phyloP scores from a whole-genome alignment of 2,113 vertebrate genomes.

The Cricetomys ansorgei region DNA sequence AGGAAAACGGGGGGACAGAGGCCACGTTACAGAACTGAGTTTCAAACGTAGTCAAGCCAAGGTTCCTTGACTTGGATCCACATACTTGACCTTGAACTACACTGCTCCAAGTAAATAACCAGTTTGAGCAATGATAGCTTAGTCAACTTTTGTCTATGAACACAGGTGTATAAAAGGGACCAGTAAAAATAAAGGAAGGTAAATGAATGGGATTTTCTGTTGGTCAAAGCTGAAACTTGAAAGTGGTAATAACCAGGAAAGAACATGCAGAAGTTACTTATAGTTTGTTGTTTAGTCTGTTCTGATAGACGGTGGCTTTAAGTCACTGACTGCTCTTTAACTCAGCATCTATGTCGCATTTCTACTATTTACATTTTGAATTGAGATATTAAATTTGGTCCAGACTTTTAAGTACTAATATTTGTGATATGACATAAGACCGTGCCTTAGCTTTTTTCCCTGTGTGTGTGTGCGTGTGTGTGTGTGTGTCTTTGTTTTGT shows the following conservation, averaged over 20 bases:
- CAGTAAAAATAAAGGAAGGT: not conserved
- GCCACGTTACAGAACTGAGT: not conserved
- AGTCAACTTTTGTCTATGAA: not conserved
- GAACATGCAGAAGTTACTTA: not conserved
- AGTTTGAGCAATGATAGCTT: not conserved
- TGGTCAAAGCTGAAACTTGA: conserved; percentile 8
- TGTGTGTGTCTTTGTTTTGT: not conserved
- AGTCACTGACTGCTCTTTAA: not conserved
- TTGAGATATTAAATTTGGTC: not conserved
- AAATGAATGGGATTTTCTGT: not conserved
- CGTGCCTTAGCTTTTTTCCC: not conserved
- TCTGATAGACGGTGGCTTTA: not conserved
- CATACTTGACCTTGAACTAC: not conserved
- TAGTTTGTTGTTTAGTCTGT: not conserved
- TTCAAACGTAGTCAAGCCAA: not conserved
- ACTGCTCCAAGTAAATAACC: not conserved
- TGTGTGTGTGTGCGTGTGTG: not conserved
- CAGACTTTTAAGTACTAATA: conserved; percentile 4
- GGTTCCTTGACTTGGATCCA: not conserved
- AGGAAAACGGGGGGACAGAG: conserved; percentile 4
- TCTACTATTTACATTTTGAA: conserved; percentile 24
- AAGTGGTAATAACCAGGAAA: not conserved
- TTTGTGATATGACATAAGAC: conserved; percentile 11
- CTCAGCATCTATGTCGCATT: conserved; percentile 1
- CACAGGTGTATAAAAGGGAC: not conserved